Evolutionary conservation across 2,888 invertebrate species (phyloP).

Genomic region (Brachyopa scutellaris): DNA sequence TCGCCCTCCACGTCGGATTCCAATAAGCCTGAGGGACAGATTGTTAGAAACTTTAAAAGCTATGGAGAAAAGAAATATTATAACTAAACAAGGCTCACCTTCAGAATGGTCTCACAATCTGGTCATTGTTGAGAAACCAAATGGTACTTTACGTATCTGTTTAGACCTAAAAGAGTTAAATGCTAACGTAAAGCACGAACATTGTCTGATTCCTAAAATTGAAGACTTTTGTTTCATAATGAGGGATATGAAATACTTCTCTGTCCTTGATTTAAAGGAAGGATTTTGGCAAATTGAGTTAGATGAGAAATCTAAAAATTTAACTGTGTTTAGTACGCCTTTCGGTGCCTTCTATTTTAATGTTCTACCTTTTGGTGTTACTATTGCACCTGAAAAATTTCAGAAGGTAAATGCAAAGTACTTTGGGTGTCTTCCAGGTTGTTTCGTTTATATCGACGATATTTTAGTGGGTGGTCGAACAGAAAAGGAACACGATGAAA

Average conservation of each 20-base stretch:
- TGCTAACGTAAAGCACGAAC: background rate
- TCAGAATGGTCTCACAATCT: constrained; percentile 7
- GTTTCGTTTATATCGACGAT: constrained; percentile 47
- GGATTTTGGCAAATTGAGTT: constrained; percentile 1
- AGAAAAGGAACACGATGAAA: constrained; percentile 35
- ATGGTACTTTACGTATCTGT: constrained; percentile 12
- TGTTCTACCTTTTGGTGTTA: constrained; percentile 42
- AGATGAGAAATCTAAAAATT: background rate
- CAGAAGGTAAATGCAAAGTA: constrained; percentile 47
- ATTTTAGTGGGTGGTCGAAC: constrained; percentile 17
- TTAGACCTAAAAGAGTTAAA: constrained; percentile 11
- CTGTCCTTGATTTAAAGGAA: background rate
- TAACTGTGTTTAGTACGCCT: constrained; percentile 6
- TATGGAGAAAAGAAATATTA: constrained; percentile 61
- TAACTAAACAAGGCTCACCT: constrained; percentile 15
- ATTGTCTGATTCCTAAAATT: constrained; percentile 6
- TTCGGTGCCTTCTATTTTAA: constrained; percentile 44
- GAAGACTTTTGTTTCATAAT: constrained; percentile 4
- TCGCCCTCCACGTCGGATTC: constrained; percentile 69
- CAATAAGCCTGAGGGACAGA: constrained; percentile 60
- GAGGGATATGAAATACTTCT: constrained; percentile 19
- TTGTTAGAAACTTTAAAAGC: constrained; percentile 60
- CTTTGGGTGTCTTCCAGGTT: constrained; percentile 33
- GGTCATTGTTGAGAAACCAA: constrained; percentile 7
- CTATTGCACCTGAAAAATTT: constrained; percentile 42